Conservation (phyloP, 2,113 vertebrate genomes). For the Raphicerus campestris region DNA sequence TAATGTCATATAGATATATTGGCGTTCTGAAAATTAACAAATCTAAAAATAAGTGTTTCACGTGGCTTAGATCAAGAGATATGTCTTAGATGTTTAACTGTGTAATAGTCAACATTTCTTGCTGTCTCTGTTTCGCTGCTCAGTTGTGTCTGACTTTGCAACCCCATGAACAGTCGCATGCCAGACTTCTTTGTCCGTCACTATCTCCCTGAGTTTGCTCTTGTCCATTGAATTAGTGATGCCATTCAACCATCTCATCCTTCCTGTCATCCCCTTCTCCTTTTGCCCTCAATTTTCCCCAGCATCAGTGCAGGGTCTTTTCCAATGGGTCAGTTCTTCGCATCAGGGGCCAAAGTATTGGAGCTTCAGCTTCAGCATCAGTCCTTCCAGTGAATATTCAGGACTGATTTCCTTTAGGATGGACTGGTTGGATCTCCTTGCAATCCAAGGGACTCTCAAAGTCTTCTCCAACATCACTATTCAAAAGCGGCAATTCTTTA, state of each 20-base stretch:
- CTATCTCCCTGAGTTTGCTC: not conserved
- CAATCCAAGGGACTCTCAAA: not conserved
- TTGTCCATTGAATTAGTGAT: not conserved
- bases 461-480: not conserved
- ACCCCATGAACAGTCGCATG: not conserved
- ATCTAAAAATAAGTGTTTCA: not conserved
- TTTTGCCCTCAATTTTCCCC: not conserved
- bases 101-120: not conserved
- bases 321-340: accelerated
- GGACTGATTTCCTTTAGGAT: not conserved
- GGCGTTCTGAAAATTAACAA: not conserved
- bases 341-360: not conserved
- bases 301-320: not conserved
- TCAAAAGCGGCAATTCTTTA: not conserved
- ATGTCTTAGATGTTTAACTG: not conserved
- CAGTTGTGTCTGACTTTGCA: not conserved
- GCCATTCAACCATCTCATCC: not conserved
- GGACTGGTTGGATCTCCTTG: not conserved
- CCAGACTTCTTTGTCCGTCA: not conserved
- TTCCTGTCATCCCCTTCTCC: not conserved
- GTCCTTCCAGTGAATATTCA: not conserved
- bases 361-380: not conserved
- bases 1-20: not conserved
- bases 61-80: not conserved
- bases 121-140: not conserved